These are phyloP conservation scores for Tetramorium parvispinum DNA, from an alignment of 1,140 invertebrate species.

Conservation along the genomic window DNA sequence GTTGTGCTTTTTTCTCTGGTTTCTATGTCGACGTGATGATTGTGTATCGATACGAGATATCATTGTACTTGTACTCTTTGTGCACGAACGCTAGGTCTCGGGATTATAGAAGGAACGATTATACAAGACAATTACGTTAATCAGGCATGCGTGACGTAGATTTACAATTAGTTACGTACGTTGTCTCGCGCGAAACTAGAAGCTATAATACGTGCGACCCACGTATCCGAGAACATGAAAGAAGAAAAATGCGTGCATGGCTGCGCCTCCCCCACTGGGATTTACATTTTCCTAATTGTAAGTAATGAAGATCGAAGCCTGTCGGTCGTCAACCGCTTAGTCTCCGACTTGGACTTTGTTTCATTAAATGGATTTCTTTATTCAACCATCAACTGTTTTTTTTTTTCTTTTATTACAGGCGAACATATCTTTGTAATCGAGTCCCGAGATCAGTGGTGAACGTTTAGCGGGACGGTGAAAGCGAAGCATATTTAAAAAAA, in stretches of 20 bases:
- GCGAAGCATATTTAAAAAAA: background rate
- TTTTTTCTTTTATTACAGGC: conserved; percentile 8
- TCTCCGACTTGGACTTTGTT: background rate
- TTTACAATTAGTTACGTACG: conserved; percentile 15
- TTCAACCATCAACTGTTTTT: background rate
- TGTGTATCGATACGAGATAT: background rate
- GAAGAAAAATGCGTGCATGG: too few species aligned
- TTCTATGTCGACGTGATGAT: conserved; percentile 19
- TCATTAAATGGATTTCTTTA: conserved; percentile 9
- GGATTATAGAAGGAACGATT: conserved; percentile 10
- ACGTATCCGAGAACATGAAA: too few species aligned
- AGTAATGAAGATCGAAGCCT: too few species aligned
- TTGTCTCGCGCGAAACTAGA: background rate
- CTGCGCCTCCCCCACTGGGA: too few species aligned
- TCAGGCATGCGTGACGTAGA: background rate
- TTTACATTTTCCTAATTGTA: too few species aligned
- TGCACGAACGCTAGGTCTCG: conserved; percentile 20
- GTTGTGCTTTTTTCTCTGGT: conserved; percentile 44
- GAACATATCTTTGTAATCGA: conserved; percentile 41
- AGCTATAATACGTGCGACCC: too few species aligned
- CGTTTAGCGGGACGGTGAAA: background rate
- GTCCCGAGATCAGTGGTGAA: conserved; percentile 15
- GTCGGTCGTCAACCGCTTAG: too few species aligned
- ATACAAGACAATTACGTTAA: conserved; percentile 10
- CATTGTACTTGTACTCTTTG: conserved; percentile 22